These are phyloP conservation scores for Geotrupes spiniger DNA, from an alignment of 2,888 invertebrate genomes.

Conservation along the genomic window DNA sequence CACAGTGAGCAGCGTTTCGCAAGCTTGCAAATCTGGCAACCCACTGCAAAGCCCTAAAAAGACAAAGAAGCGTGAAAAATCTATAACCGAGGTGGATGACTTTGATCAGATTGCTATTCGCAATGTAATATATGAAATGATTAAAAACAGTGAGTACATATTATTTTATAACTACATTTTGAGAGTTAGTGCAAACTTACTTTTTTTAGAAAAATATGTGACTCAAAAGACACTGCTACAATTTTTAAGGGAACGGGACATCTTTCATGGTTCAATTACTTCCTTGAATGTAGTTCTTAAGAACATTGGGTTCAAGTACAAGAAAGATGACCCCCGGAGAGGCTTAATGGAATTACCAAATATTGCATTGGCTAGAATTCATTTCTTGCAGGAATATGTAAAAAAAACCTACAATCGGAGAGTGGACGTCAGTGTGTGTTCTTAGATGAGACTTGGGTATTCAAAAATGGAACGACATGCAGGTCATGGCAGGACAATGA, in stretches of 20 bases:
- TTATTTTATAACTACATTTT: background rate
- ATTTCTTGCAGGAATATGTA: no score
- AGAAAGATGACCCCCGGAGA: background rate
- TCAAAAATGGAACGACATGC: no score
- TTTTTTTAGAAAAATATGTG: background rate
- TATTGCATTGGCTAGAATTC: no score
- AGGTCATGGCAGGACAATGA: no score
- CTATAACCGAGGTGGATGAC: background rate
- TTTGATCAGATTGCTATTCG: background rate
- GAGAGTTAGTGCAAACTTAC: background rate
- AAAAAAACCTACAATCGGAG: no score
- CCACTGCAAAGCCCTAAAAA: background rate
- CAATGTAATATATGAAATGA: background rate
- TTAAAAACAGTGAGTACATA: no score
- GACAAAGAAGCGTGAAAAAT: background rate
- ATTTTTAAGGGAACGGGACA: background rate
- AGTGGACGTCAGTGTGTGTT: no score
- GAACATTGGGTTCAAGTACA: no score
- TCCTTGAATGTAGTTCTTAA: no score
- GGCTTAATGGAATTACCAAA: conserved; percentile 1
- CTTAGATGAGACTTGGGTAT: no score
- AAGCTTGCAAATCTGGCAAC: background rate
- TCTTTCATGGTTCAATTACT: no score
- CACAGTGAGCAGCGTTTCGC: background rate
- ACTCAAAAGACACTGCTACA: no score